Base-by-base conservation (phyloP, 2,888 invertebrate genomes). In the Lysandra bellargus region DNA sequence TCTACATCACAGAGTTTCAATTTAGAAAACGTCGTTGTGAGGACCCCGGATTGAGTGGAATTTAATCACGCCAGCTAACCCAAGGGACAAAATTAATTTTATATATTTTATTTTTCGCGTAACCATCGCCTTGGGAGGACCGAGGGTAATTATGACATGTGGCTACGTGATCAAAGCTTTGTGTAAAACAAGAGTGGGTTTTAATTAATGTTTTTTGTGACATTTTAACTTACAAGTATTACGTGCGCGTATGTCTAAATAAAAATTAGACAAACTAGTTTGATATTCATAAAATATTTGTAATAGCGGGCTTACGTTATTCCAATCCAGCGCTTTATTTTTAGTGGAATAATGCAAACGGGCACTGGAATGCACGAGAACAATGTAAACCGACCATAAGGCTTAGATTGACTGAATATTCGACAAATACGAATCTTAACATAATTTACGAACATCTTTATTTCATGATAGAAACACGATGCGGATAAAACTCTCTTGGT, bases 51-150 rank as follows among this genome's bases (percentile, higher is more conserved):
- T 74, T 44, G 74, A 74, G 44, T 44, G 44, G 44, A 74, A 74
- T 74, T 74, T n/a, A 74, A 74, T 74, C 74, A 74, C 74, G 74
- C 69, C 33, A 4, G 33, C 69, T 69, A 12, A 74, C 74, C 74
- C 74, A 9, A 40, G 74, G 44, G 74, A 44, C 74, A 44, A 44
- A 74, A 74, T 74, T 74, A 23, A 74, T 74, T 74, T 74, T 44
- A 74, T 74, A 74, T 74, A 74, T 74, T 74, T 74, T 74, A 44
- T 74, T 74, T 74, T 44, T 74, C 73, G 7, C 23, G 44, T 74
- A 23, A 44, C 74, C n/a, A 74, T 74, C n/a, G 40, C 74, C 74
- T 74, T 44, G 74, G 44, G 74, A 44, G 23, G 23, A 44, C 74
- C 14, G 23, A 17, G 40, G n/a, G 74, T 44, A 74, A 44, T 74